These are phyloP conservation scores for Cydia splendana DNA, from an alignment of 1,140 invertebrate genomes.

Conservation along the genomic window DNA sequence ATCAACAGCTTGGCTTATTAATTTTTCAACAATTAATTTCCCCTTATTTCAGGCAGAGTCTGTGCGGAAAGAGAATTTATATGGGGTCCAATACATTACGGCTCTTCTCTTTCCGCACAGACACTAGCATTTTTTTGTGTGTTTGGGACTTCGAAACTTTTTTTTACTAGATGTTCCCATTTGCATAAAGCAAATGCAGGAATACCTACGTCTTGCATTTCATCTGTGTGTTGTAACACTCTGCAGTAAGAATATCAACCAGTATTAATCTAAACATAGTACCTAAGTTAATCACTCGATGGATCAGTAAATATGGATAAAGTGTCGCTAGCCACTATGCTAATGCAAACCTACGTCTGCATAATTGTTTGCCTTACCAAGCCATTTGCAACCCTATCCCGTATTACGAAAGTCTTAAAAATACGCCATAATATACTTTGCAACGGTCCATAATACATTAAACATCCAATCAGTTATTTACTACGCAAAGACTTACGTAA, in stretches of 20 bases:
- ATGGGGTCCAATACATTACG: no score
- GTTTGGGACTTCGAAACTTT: background rate
- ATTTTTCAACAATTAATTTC: no score
- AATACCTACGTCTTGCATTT: background rate
- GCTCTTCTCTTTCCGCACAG: no score
- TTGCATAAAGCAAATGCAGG: background rate
- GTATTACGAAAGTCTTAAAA: background rate
- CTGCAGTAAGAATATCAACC: background rate
- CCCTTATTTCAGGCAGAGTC: no score
- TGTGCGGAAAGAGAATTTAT: no score
- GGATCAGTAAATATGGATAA: constrained; percentile 19
- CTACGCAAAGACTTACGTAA: constrained; percentile 17
- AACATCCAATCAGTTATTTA: constrained; percentile 19
- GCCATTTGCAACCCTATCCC: constrained; percentile 18
- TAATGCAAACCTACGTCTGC: constrained; percentile 14
- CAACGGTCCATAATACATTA: constrained; percentile 17
- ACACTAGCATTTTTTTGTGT: no score
- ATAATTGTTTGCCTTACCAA: background rate
- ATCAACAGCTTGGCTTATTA: no score
- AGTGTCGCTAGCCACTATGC: constrained; percentile 25
- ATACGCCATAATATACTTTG: background rate
- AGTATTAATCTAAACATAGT: constrained; percentile 6
- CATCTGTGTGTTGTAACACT: background rate
- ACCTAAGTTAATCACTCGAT: constrained; percentile 8
- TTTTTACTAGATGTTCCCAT: background rate